These are phyloP conservation scores for Ptilorrhoa leucosticta DNA, from an alignment of 2,113 vertebrate species.

Conservation along the genomic window DNA sequence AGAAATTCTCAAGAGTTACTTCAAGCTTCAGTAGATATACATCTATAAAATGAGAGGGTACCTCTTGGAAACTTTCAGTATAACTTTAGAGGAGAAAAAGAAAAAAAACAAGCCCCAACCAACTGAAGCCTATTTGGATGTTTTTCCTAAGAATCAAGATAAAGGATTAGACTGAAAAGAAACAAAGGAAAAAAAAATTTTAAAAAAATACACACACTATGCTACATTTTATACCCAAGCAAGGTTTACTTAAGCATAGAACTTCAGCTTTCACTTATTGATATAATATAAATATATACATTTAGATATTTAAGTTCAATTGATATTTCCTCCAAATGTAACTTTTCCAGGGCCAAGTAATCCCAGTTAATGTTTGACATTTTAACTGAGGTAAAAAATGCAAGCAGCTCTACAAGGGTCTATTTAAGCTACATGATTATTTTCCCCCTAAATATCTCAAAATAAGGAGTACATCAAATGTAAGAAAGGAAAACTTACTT, in stretches of 20 bases:
- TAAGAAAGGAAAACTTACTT: slow-evolving; percentile 15
- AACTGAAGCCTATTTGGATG: neutral
- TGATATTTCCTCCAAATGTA: slow-evolving; percentile 17
- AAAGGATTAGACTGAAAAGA: slow-evolving; percentile 5
- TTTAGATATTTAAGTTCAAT: slow-evolving; percentile 5
- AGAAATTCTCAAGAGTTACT: neutral
- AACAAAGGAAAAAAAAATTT: neutral
- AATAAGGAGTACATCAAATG: neutral
- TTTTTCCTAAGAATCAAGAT: slow-evolving; percentile 10
- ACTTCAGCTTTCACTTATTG: neutral
- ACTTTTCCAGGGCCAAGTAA: slow-evolving; percentile 51
- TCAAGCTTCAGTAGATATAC: neutral
- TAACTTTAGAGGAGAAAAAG: neutral
- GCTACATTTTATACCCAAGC: neutral
- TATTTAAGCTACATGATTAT: slow-evolving; percentile 12
- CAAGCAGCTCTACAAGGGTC: slow-evolving; percentile 26
- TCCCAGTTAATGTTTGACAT: slow-evolving; percentile 61
- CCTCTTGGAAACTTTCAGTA: neutral
- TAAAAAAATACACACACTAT: neutral
- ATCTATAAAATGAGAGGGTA: slow-evolving; percentile 15
- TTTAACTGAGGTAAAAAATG: slow-evolving; percentile 63
- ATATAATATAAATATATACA: neutral
- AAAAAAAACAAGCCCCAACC: neutral
- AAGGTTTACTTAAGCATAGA: neutral
- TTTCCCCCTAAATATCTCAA: neutral